Conservation (phyloP, 2,797 vertebrate species). For the Miichthys miiuy region DNA sequence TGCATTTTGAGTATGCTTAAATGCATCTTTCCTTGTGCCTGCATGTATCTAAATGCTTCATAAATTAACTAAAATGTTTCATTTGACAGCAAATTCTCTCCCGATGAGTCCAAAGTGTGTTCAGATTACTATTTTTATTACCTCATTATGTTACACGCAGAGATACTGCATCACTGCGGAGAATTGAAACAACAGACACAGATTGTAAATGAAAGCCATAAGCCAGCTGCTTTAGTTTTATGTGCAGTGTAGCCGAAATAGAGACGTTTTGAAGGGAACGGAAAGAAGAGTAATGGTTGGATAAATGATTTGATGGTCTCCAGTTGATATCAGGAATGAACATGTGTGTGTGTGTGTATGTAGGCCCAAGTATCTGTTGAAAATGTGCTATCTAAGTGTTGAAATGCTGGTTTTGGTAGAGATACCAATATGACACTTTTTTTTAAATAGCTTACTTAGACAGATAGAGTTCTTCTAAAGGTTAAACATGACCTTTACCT, state of each 20-base stretch:
- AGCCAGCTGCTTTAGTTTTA: background rate
- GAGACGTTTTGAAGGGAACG: background rate
- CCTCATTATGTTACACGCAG: constrained; percentile 10
- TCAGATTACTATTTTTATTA: background rate
- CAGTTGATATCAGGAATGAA: background rate
- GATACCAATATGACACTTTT: background rate
- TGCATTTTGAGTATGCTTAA: background rate
- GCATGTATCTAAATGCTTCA: background rate
- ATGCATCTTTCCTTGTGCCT: background rate
- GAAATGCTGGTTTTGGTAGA: background rate
- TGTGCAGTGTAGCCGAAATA: background rate
- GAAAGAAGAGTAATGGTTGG: background rate
- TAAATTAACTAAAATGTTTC: constrained; percentile 1
- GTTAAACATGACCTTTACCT: background rate
- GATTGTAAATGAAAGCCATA: constrained; percentile 11
- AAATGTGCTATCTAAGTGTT: background rate
- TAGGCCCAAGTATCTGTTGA: background rate
- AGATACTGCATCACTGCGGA: background rate
- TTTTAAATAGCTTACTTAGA: background rate
- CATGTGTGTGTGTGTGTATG: background rate
- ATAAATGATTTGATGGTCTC: background rate
- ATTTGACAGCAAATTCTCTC: constrained; percentile 15
- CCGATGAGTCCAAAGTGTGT: background rate
- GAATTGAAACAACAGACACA: constrained; percentile 2
- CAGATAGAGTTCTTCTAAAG: too few relatives aligned